A percentile compares a stretch with the other conserved stretches of the same genome.
phyloP scores from a whole-genome alignment of 2,113 vertebrate species.

The Athene cunicularia region DNA sequence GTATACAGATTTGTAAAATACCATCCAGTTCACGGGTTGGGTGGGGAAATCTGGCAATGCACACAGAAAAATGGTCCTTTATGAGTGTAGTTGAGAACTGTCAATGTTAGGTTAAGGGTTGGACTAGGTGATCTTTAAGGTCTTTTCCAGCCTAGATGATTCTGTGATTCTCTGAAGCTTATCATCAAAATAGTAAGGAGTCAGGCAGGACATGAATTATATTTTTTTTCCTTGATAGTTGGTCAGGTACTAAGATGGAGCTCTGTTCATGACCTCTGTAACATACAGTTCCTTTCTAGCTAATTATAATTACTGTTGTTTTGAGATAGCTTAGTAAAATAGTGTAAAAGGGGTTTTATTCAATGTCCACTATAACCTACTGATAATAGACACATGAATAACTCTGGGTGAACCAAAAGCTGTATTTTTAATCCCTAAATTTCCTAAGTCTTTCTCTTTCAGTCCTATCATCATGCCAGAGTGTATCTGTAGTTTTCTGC shows the following conservation, averaged over 20 bases:
- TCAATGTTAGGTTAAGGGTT: no score
- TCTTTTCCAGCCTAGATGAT: no score
- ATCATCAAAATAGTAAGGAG: neutral
- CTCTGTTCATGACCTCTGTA: neutral
- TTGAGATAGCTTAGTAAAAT: neutral
- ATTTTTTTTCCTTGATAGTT: neutral
- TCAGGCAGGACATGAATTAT: neutral
- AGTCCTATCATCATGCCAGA: neutral
- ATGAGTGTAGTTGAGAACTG: no score
- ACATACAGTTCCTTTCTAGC: neutral
- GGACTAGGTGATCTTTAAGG: no score
- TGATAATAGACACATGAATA: neutral
- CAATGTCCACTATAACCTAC: neutral
- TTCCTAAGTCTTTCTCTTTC: neutral
- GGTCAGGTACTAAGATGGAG: neutral
- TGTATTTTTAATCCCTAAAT: neutral
- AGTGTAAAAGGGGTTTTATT: no score
- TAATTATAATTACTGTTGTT: neutral
- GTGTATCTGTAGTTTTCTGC: neutral
- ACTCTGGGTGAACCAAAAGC: neutral
- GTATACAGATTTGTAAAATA: neutral
- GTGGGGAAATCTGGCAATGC: neutral
- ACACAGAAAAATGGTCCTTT: neutral
- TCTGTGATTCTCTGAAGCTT: neutral
- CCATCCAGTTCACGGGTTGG: rapidly evolving